A percentile compares a stretch with the other conserved stretches of the same genome.
These are phyloP conservation scores for Tachysurus vachellii DNA, from an alignment of 2,113 vertebrate species.

Conservation along the genomic window DNA sequence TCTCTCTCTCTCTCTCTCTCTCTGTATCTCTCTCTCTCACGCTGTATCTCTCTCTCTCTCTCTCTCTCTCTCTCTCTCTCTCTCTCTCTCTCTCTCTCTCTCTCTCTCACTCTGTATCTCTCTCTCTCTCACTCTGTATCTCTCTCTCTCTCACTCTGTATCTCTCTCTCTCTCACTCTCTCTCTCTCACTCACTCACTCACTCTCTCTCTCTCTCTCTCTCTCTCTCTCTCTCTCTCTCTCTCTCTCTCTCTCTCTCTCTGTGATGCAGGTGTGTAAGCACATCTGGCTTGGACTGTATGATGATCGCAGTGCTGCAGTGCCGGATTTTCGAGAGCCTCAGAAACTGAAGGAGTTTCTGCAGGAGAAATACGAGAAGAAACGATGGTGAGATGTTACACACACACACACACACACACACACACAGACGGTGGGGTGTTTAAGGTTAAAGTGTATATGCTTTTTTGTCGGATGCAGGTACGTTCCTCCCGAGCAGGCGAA, in stretches of 20 bases:
- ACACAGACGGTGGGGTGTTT: background rate
- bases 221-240: slow-evolving; percentile 44
- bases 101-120: no score
- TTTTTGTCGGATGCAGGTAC: slow-evolving; percentile 76
- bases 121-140: no score
- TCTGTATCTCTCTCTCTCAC: no score
- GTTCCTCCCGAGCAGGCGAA: slow-evolving; percentile 94
- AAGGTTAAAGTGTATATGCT: background rate
- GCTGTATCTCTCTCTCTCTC: no score
- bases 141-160: no score
- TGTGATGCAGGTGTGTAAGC: slow-evolving; percentile 88
- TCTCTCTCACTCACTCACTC: background rate
- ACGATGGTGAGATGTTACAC: slow-evolving; percentile 84
- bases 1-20: no score
- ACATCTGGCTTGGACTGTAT: slow-evolving; percentile 98
- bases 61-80: no score
- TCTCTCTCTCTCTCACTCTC: slow-evolving; percentile 6
- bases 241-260: slow-evolving; percentile 46
- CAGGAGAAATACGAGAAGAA: slow-evolving; percentile 99
- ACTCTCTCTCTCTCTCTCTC: slow-evolving; percentile 48
- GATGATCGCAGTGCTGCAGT: slow-evolving; percentile 95
- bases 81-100: no score
- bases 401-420: background rate
- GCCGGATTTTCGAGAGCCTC: slow-evolving; percentile 98
- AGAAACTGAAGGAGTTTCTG: slow-evolving; percentile 99